Evolutionary conservation across 2,888 invertebrate genomes (phyloP).

Genomic region (Sphaerophoria taeniata): DNA sequence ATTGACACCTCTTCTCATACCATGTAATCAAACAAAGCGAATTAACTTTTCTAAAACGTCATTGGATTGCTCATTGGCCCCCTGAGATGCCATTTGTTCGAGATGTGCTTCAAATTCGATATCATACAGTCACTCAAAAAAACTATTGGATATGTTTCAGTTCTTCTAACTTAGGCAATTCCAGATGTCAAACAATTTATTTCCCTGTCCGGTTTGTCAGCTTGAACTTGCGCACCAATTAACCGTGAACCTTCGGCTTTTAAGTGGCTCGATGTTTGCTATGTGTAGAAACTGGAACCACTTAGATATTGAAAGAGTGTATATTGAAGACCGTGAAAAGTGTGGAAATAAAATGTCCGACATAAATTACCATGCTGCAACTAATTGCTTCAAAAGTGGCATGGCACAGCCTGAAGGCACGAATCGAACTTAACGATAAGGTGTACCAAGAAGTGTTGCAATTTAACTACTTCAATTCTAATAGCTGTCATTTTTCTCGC

Average conservation of each 20-base stretch:
- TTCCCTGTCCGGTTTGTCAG: not conserved
- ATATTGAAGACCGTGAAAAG: not conserved
- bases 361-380: conserved; percentile 69
- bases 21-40: conserved; percentile 54
- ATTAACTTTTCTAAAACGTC: conserved; percentile 65
- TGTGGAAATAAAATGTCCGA: conserved; percentile 11
- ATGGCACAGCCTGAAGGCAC: conserved; percentile 23
- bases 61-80: not conserved
- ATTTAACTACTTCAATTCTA: conserved; percentile 56
- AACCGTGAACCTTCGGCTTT: conserved; percentile 55
- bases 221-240: conserved; percentile 68
- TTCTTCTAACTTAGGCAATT: conserved; percentile 17
- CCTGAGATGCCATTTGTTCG: not conserved
- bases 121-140: conserved; percentile 33
- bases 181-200: conserved; percentile 36
- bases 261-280: conserved; percentile 38
- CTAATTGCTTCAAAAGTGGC: conserved; percentile 61
- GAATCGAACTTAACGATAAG: conserved; percentile 40
- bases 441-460: conserved; percentile 25
- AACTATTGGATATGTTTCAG: conserved; percentile 20
- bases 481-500: conserved; percentile 71
- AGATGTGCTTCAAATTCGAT: conserved; percentile 47
- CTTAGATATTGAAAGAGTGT: conserved; percentile 26
- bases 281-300: conserved; percentile 18
- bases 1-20: conserved; percentile 56